Evolutionary conservation across 2,888 invertebrate genomes (phyloP).

Genomic region (Selenia dentaria): DNA sequence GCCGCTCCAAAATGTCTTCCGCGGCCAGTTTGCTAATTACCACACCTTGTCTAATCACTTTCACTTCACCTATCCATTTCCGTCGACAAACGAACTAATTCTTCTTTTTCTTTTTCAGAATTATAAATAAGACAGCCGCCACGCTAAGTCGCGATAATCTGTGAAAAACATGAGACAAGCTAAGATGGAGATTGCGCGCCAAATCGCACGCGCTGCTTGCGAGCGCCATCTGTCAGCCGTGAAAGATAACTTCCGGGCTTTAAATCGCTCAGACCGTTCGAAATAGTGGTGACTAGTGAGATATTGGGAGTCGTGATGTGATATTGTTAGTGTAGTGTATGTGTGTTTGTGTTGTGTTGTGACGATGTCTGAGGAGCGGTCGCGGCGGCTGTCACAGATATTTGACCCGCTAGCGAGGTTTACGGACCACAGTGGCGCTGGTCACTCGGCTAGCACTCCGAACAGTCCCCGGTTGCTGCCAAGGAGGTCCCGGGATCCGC

Average conservation of each 20-base stretch:
- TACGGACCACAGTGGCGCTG: slow-evolving; percentile 86
- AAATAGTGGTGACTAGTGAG: slow-evolving; percentile 71
- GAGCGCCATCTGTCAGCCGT: slow-evolving; percentile 65
- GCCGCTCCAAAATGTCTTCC: slow-evolving; percentile 50
- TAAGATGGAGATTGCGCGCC: slow-evolving; percentile 76
- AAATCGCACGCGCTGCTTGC: slow-evolving; percentile 54
- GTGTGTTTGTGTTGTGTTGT: slow-evolving; percentile 64
- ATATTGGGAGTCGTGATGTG: slow-evolving; percentile 72
- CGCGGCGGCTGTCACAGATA: slow-evolving; percentile 91
- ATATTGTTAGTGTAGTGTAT: slow-evolving; percentile 57
- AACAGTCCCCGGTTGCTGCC: slow-evolving; percentile 90
- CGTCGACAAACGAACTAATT: slow-evolving; percentile 57
- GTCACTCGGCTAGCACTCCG: slow-evolving; percentile 86
- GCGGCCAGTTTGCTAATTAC: slow-evolving; percentile 57
- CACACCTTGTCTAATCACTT: slow-evolving; percentile 66
- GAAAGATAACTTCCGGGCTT: slow-evolving; percentile 60
- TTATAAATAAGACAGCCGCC: slow-evolving; percentile 61
- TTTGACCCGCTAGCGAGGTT: slow-evolving; percentile 92
- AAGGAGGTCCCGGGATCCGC: slow-evolving; percentile 77
- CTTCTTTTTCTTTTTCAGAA: slow-evolving; percentile 73
- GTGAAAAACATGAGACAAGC: slow-evolving; percentile 68
- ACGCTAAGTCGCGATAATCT: slow-evolving; percentile 61
- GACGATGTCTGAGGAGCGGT: slow-evolving; percentile 87
- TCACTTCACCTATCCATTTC: slow-evolving; percentile 48
- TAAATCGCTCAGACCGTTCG: slow-evolving; percentile 66